Percentiles rank a stretch among this genome's conserved stretches.
Evolutionary conservation across 2,888 invertebrate genomes (phyloP).

Genomic region (Chorisops tibialis): DNA sequence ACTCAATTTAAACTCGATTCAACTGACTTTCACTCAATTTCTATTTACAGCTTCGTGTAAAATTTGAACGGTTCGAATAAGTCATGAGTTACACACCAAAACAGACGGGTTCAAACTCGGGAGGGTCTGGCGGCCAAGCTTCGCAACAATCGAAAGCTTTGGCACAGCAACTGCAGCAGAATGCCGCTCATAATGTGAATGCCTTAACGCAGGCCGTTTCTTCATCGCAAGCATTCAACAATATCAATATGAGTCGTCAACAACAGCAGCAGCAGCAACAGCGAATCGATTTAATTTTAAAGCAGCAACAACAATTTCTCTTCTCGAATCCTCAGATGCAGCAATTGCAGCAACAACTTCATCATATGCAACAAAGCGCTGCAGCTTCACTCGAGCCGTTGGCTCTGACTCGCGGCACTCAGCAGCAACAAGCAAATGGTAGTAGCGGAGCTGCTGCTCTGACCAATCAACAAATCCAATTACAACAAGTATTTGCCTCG

Average conservation of each 20-base stretch:
- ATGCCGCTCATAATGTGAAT: slow-evolving; percentile 42
- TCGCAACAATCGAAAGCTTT: slow-evolving; percentile 42
- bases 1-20: no score
- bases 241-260: slow-evolving; percentile 40
- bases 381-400: slow-evolving; percentile 39
- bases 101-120: slow-evolving; percentile 34
- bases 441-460: slow-evolving; percentile 38
- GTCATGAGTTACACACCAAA: slow-evolving; percentile 33
- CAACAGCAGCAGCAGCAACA: slow-evolving; percentile 40
- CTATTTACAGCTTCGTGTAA: no score
- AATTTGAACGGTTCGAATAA: background rate
- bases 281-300: slow-evolving; percentile 39
- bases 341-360: slow-evolving; percentile 42
- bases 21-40: no score
- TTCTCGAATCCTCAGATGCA: slow-evolving; percentile 40
- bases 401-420: slow-evolving; percentile 45
- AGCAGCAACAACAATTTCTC: slow-evolving; percentile 36
- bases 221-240: slow-evolving; percentile 33
- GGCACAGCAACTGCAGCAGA: slow-evolving; percentile 46
- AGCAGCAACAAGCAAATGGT: slow-evolving; percentile 43
- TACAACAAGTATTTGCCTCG: slow-evolving; percentile 40
- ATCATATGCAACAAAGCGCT: slow-evolving; percentile 37
- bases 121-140: slow-evolving; percentile 37
- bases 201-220: slow-evolving; percentile 40
- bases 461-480: slow-evolving; percentile 40